Evolutionary conservation across 2,797 vertebrate species (phyloP), one percentile per base, ranked within the genome.

Genomic region (Epinephelus coioides): DNA sequence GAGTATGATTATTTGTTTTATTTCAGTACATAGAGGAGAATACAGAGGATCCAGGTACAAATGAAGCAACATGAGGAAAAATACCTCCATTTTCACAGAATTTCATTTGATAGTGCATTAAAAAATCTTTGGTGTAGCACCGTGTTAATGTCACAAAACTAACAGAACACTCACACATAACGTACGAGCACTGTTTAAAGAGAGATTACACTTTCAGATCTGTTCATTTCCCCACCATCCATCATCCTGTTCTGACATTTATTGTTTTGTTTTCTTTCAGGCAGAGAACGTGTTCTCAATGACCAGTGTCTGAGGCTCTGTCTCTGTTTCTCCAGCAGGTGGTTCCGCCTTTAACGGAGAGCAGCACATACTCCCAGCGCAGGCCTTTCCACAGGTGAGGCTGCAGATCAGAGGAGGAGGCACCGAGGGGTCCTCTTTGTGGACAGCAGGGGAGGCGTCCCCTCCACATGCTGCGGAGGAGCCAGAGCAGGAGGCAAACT

Each of bases 291-390:
- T 89, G 86, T 94, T 94, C 77, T 95, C 90, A 40, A 95, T 89
- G 46, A 93, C 57, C 11, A 92, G 51, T 19, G 79, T 81, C 67
- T 89, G 85, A 66, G 76, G 73, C 5, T 88, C 82, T 50, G 91
- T 82, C 47, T 78, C 79, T 44, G 71, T 53, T 62, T 86, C 84
- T 8, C 64, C 89, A 85, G 83, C 40, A 49, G 74, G 25, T 66
- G 88, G 80, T 5, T 77, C 74, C 44, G 81, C 80, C 46, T 81
- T 79, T 2, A 64, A 40, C 4, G 72, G 50, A 55, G 89, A 80
- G 64, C 95, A 96, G 83, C 95, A 96, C 92, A 94, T 93, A 27
- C 65, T 89, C n/a, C 25, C 68, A 27, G 77, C 43, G n/a, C 95
- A 96, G 72, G 79, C 79, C 62, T 73, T 81, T 30, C 85, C 84